A percentile compares a stretch with the other conserved stretches of the same genome.
Evolutionary conservation across 2,888 invertebrate genomes (phyloP).

Genomic region (Lasioglossum figueresi): DNA sequence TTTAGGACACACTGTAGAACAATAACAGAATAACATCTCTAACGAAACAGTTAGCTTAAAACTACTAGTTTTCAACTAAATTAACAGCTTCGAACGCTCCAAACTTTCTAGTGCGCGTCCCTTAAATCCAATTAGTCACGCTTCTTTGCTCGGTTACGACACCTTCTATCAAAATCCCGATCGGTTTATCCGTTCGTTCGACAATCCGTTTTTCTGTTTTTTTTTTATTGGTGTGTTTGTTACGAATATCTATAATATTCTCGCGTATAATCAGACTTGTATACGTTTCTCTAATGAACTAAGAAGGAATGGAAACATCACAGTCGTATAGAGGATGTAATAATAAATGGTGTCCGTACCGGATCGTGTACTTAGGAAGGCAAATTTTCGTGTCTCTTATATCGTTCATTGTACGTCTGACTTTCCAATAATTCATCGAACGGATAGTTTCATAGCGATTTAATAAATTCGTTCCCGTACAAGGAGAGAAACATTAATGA

Average conservation of each 20-base stretch:
- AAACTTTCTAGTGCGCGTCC: background rate
- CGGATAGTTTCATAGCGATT: slow-evolving; percentile 56
- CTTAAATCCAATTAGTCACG: slow-evolving; percentile 32
- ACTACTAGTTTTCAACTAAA: background rate
- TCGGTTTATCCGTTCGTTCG: slow-evolving; percentile 12
- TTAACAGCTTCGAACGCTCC: background rate
- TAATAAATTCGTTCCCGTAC: slow-evolving; percentile 62
- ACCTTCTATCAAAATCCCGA: slow-evolving; percentile 24
- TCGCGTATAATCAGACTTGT: slow-evolving; percentile 54
- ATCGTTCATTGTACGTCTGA: slow-evolving; percentile 45
- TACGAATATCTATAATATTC: slow-evolving; percentile 26
- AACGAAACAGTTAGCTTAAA: background rate
- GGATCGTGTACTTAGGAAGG: slow-evolving; percentile 60
- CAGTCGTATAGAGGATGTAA: slow-evolving; percentile 71
- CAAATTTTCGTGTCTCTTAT: slow-evolving; percentile 43
- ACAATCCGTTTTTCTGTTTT: slow-evolving; percentile 7
- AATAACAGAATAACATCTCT: background rate
- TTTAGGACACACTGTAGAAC: background rate
- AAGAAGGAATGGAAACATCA: slow-evolving; percentile 71
- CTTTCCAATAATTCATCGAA: slow-evolving; percentile 60
- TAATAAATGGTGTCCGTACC: slow-evolving; percentile 58
- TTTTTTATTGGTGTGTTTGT: background rate
- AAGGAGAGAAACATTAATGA: slow-evolving; percentile 57
- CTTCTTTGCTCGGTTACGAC: slow-evolving; percentile 18
- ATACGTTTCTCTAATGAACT: slow-evolving; percentile 63